Percentiles rank a stretch among this genome's conserved stretches.
Conservation (phyloP, 1,140 invertebrate species). For the Apocrypta bakeri region DNA sequence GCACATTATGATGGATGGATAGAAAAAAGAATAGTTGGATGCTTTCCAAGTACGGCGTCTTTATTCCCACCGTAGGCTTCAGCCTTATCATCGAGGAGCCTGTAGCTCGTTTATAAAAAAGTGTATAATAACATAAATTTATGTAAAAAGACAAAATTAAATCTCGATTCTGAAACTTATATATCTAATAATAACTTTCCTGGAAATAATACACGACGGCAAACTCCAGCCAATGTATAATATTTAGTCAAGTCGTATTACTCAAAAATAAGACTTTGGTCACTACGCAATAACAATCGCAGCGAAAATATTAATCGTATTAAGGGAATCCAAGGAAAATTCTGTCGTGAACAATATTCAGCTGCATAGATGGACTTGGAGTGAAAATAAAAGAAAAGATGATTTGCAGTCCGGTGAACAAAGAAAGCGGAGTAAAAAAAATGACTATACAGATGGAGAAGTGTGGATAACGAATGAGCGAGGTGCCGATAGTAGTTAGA, state of each 20-base stretch:
- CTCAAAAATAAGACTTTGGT: background rate
- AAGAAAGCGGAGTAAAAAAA: background rate
- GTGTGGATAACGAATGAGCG: background rate
- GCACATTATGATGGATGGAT: too few species aligned
- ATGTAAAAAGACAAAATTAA: background rate
- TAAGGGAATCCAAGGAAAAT: background rate
- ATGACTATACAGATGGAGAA: background rate
- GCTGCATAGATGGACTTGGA: background rate
- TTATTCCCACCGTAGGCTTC: too few species aligned
- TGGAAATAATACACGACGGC: background rate
- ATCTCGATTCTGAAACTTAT: background rate
- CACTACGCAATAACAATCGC: background rate
- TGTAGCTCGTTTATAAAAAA: too few species aligned
- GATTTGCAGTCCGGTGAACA: background rate
- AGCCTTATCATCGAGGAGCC: too few species aligned
- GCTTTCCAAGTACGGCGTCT: too few species aligned
- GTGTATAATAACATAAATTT: too few species aligned
- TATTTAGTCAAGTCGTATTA: background rate
- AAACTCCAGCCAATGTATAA: background rate
- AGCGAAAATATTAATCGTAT: background rate
- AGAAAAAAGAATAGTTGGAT: too few species aligned
- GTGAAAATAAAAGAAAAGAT: background rate
- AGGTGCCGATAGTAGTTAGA: slow-evolving; percentile 5
- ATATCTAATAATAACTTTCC: background rate
- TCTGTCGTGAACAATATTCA: background rate